These are phyloP conservation scores for Drosophila stalkeri DNA, from an alignment of 2,888 invertebrate species.

Conservation along the genomic window DNA sequence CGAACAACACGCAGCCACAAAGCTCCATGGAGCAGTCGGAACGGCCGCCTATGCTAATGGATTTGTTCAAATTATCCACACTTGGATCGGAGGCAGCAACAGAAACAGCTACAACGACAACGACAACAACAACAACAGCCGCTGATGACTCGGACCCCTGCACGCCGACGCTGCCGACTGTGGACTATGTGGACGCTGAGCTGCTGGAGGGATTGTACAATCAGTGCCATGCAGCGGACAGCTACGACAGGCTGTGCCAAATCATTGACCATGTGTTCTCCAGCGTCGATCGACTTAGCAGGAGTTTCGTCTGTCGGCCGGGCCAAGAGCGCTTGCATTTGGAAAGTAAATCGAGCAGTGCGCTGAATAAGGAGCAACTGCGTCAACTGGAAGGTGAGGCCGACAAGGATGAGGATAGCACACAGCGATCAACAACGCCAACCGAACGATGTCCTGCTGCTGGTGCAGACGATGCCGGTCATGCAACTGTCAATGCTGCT, in stretches of 20 bases:
- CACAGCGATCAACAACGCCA: slow-evolving; percentile 64
- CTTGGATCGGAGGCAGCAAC: neutral
- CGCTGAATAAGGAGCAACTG: slow-evolving; percentile 90
- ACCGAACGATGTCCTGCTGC: neutral
- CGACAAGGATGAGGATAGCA: slow-evolving; percentile 94
- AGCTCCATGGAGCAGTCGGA: slow-evolving; percentile 3
- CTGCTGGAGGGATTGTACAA: slow-evolving; percentile 91
- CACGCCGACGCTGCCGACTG: slow-evolving; percentile 59
- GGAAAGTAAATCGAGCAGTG: slow-evolving; percentile 86
- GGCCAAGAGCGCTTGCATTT: slow-evolving; percentile 85
- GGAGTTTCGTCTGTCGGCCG: slow-evolving; percentile 87
- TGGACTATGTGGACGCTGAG: slow-evolving; percentile 90
- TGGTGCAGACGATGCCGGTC: neutral
- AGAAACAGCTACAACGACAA: neutral
- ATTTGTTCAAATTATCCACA: slow-evolving; percentile 25
- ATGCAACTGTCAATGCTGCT: neutral
- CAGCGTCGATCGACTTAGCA: slow-evolving; percentile 89
- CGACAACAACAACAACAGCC: neutral
- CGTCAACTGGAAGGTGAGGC: slow-evolving; percentile 91
- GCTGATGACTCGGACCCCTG: slow-evolving; percentile 47
- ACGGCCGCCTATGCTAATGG: slow-evolving; percentile 21
- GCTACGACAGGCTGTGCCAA: slow-evolving; percentile 90
- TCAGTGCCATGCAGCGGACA: slow-evolving; percentile 89
- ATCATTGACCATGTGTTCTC: slow-evolving; percentile 92
- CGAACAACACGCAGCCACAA: slow-evolving; percentile 25